Evolutionary conservation across 1,140 invertebrate species (phyloP), one percentile per base, ranked within the genome.

Genomic region (Drosophila elegans): DNA sequence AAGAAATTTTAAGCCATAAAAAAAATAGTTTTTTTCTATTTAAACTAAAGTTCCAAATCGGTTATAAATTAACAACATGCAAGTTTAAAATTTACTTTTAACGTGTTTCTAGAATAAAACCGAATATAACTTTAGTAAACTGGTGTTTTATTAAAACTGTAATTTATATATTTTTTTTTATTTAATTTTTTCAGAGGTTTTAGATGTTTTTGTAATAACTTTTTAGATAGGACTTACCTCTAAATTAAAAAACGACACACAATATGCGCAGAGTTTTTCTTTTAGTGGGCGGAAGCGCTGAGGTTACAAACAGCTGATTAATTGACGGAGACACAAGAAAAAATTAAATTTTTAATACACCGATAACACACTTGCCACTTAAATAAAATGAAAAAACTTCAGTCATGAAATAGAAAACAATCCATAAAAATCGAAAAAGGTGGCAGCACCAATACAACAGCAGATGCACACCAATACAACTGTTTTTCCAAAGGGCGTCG

Each of bases 401-500:
- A 49, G 41, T 42, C 53, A 78, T 77, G 49, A 63, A 54, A 78
- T 11, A 68, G 16, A 52, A 53, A 79, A 39, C 36, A 69, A 53
- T 34, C 59, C 57, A 67, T 39, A 49, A 64, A 77, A 85, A 86
- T 80, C 61, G 67, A 85, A 84, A 32, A 84, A 61, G 45, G 66
- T 80, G 78, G 81, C 78, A 80, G 80, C 72, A 34, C 76, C 44
- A 66, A 57, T 46, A 60, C 60, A 72, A 45, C 52, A 21, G 44
- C 36, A 57, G 38, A 34, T 39, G 38, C 34, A 44, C 60, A 38
- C 64, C 39, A 64, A 54, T 29, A 56, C 55, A 71, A 55, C 32
- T 53, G 59, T 13, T 36, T 36, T 45, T 41, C 27, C 44, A 56
- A 76, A 67, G 80, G 82, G 82, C 74, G 80, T 85, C 77, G 67